Evolutionary conservation across 2,797 vertebrate species (phyloP), one percentile per base, ranked within the genome.

Genomic region (Poecilia gillii): DNA sequence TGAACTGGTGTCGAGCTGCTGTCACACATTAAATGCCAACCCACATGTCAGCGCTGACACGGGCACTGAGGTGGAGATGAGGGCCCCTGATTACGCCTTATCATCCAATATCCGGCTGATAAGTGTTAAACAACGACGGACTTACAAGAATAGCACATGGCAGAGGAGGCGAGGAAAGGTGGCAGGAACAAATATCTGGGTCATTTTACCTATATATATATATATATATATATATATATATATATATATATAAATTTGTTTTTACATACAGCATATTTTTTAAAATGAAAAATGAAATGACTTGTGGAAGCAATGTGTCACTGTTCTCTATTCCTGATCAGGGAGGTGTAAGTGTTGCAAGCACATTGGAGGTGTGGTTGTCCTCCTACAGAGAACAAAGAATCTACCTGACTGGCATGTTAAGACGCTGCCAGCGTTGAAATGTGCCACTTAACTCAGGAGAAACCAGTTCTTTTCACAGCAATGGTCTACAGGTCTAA

Each of bases 21-120:
- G 90, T 88, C 82, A 84, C 39, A 3, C 76, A 45, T 83, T 80
- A 90, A 93, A 92, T 90, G 86, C 81, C 84, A 85, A 79, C 77
- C 77, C 72, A 66, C 76, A 75, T 83, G 81, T 84, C 86, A 85
- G 82, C 5, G 55, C 81, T 80, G 81, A 89, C 87, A 75, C 72
- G 39, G 77, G 53, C 74, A 6, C 73, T 1, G 78, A 80, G 89
- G 83, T 73, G 36, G 75, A 86, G 87, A 75, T n/a, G 55, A 23
- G 45, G 71, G 73, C 12, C 13, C 13, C 36, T 83, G 86, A 91
- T 87, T 83, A 85, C 4, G 14, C 33, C 79, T 86, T 74, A 86
- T 89, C 81, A 82, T 80, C 73, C 81, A 85, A 88, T 81, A 86
- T 89, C 82, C 68, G 20, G 49, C 70, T 75, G 76, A 70, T 84